Percentiles rank a stretch among this genome's conserved stretches.
These are phyloP conservation scores for Lampris incognitus DNA, from an alignment of 2,113 vertebrate genomes.

Conservation along the genomic window DNA sequence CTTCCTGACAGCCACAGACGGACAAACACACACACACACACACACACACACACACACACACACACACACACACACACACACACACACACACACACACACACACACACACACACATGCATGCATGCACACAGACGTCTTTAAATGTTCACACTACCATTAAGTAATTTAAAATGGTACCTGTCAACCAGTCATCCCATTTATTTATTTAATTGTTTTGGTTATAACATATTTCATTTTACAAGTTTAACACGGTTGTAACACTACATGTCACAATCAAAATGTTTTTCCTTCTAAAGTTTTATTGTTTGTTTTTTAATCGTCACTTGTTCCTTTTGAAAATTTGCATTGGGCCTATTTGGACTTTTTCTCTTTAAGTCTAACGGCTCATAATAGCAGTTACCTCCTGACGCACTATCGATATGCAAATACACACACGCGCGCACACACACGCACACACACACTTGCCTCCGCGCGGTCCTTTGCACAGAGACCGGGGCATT, in stretches of 20 bases:
- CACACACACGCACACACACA: slow-evolving; percentile 34
- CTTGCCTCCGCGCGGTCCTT: slow-evolving; percentile 4
- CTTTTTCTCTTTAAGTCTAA: too few relatives aligned
- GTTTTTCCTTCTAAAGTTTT: too few relatives aligned
- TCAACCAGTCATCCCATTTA: neutral
- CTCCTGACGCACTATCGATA: neutral
- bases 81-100: slow-evolving; percentile 10
- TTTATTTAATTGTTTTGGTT: neutral
- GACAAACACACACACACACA: slow-evolving; percentile 31
- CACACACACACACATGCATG: neutral
- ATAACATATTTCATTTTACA: too few relatives aligned
- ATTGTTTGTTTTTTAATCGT: too few relatives aligned
- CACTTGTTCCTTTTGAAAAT: too few relatives aligned
- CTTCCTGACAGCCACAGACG: slow-evolving; percentile 63
- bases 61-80: slow-evolving; percentile 13
- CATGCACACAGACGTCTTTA: neutral
- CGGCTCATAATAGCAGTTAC: too few relatives aligned
- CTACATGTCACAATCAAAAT: neutral
- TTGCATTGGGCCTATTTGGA: too few relatives aligned
- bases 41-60: slow-evolving; percentile 2
- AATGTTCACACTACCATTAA: too few relatives aligned
- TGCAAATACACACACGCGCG: slow-evolving; percentile 21
- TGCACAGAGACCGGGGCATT: slow-evolving; percentile 62
- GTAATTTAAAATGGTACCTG: too few relatives aligned
- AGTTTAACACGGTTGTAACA: too few relatives aligned